phyloP scores from a whole-genome alignment of 2,113 vertebrate species.

The Pungitius pungitius region DNA sequence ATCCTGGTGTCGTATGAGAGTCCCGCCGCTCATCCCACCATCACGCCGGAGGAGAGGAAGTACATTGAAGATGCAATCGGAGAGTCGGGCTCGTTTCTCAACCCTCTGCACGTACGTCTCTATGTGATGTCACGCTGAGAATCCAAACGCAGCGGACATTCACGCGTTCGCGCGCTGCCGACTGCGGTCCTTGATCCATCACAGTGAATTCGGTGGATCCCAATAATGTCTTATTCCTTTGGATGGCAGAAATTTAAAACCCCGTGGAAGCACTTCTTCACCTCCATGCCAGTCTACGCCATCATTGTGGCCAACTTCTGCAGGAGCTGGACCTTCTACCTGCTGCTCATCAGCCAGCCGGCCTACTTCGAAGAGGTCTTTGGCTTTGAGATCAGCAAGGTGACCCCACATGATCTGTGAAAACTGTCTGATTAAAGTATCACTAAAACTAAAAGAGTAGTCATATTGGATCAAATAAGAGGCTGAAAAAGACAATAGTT shows the following conservation, averaged over 20 bases:
- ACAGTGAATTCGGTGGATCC: neutral
- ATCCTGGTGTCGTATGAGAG: conserved; percentile 98
- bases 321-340: conserved; percentile 94
- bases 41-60: conserved; percentile 93
- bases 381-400: conserved; percentile 95
- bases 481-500: neutral
- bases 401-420: conserved; percentile 44
- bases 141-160: no score
- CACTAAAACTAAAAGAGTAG: no score
- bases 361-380: conserved; percentile 95
- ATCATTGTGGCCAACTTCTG: conserved; percentile 96
- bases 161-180: no score
- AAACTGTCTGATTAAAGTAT: neutral
- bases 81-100: conserved; percentile 88
- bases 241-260: conserved; percentile 90
- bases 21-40: conserved; percentile 94
- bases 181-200: no score
- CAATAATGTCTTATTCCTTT: conserved; percentile 46
- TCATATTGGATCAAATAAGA: neutral
- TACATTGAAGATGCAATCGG: conserved; percentile 99
- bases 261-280: conserved; percentile 92
- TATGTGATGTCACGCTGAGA: neutral
- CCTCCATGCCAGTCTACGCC: conserved; percentile 94
- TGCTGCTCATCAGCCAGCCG: conserved; percentile 93
- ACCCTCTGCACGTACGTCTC: conserved; percentile 77